Conservation (phyloP, 2,888 invertebrate genomes). For the Tuta absoluta region DNA sequence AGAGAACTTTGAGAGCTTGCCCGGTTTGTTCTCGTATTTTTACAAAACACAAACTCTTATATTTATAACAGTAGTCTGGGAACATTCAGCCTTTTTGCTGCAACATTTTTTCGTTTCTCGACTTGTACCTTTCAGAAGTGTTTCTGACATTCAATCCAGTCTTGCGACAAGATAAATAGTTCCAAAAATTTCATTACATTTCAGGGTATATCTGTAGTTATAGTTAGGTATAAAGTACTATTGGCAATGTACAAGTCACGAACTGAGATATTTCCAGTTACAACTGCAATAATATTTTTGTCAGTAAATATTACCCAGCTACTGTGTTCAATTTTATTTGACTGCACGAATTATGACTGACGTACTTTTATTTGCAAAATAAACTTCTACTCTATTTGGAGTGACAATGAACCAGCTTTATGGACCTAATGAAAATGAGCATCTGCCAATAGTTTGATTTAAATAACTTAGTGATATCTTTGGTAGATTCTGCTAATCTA, state of each 20-base stretch:
- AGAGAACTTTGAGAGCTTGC: conserved; percentile 12
- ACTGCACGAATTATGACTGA: conserved; percentile 1
- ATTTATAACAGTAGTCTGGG: neutral
- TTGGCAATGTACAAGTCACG: conserved; percentile 10
- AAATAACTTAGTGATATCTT: no score
- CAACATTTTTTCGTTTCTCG: neutral
- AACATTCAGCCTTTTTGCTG: neutral
- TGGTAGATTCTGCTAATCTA: no score
- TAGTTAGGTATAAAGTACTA: no score
- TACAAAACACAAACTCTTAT: neutral
- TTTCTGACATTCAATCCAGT: conserved; percentile 4
- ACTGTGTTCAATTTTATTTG: conserved; percentile 2
- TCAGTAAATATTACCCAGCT: neutral
- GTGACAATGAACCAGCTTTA: no score
- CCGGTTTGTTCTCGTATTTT: conserved; percentile 16
- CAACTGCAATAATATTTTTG: neutral
- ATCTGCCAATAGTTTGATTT: no score
- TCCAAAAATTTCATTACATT: conserved; percentile 4
- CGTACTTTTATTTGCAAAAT: neutral
- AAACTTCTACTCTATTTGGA: no score
- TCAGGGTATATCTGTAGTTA: no score
- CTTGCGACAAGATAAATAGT: neutral
- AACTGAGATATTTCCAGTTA: neutral
- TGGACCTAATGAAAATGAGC: no score
- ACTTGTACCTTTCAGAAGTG: neutral